Evolutionary conservation across 2,113 vertebrate species (phyloP).

Genomic region (Mobula hypostoma): DNA sequence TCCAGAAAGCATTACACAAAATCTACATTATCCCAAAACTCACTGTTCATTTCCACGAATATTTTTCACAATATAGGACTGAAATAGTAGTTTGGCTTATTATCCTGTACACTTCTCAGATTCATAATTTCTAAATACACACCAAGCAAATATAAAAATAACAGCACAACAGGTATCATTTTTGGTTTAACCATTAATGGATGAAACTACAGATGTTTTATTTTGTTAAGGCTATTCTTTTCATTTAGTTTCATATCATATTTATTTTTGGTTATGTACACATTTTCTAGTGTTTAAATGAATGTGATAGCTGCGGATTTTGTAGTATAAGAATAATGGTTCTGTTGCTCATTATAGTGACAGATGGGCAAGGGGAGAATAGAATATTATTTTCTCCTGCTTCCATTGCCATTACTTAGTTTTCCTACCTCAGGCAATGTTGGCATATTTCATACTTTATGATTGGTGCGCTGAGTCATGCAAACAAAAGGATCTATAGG

Average conservation of each 20-base stretch:
- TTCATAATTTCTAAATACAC: background rate
- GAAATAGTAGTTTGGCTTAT: background rate
- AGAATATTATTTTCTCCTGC: background rate
- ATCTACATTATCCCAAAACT: background rate
- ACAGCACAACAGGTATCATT: background rate
- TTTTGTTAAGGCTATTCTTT: background rate
- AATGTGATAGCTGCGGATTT: background rate
- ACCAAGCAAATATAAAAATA: background rate
- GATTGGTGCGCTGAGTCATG: background rate
- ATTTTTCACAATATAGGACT: background rate
- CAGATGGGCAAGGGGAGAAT: background rate
- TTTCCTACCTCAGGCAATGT: background rate
- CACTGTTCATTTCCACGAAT: background rate
- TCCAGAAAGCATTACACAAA: conserved; percentile 47
- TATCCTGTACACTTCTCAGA: background rate
- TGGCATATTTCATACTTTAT: background rate
- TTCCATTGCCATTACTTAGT: background rate
- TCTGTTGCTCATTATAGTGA: conserved; percentile 16
- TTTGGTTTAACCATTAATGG: background rate
- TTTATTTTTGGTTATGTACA: background rate
- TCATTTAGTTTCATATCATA: background rate
- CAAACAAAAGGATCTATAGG: no score
- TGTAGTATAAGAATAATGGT: background rate
- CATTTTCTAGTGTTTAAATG: background rate
- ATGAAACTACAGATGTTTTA: background rate